Evolutionary conservation across 2,113 vertebrate species (phyloP).

Genomic region (Butastur rufipennis): DNA sequence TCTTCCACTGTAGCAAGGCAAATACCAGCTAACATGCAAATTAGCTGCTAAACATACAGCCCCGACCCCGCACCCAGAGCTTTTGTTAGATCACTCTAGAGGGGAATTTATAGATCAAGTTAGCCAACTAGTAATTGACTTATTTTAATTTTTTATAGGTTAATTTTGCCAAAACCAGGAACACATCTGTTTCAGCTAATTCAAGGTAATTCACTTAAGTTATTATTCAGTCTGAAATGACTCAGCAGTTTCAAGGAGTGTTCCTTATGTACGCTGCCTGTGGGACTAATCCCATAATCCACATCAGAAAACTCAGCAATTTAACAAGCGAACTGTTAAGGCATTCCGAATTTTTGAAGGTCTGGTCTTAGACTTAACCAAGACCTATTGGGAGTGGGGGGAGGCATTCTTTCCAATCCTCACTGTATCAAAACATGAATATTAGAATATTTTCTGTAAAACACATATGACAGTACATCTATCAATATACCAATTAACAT

Average conservation of each 20-base stretch:
- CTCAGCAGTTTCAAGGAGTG: not conserved
- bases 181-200: conserved; percentile 20
- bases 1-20: conserved; percentile 13
- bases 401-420: not conserved
- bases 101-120: conserved; percentile 17
- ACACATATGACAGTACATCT: not conserved
- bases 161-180: conserved; percentile 25
- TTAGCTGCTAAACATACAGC: conserved; percentile 1
- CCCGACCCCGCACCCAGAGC: not conserved
- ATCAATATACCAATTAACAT: not conserved
- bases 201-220: conserved; percentile 8
- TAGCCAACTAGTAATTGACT: not conserved
- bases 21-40: conserved; percentile 26
- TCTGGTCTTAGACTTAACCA: not conserved
- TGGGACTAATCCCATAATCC: not conserved
- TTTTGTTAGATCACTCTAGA: not conserved
- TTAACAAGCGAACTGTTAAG: not conserved
- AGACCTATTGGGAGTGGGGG: not conserved
- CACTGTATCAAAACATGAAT: not conserved
- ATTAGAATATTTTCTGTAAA: not conserved
- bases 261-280: not conserved
- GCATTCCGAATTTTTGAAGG: not conserved
- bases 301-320: not conserved
- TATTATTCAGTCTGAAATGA: not conserved
- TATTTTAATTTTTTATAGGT: conserved; percentile 4